Evolutionary conservation across 2,113 vertebrate genomes (phyloP), one percentile per base, ranked within the genome.

Genomic region (Pseudolaguvia tuberculata): DNA sequence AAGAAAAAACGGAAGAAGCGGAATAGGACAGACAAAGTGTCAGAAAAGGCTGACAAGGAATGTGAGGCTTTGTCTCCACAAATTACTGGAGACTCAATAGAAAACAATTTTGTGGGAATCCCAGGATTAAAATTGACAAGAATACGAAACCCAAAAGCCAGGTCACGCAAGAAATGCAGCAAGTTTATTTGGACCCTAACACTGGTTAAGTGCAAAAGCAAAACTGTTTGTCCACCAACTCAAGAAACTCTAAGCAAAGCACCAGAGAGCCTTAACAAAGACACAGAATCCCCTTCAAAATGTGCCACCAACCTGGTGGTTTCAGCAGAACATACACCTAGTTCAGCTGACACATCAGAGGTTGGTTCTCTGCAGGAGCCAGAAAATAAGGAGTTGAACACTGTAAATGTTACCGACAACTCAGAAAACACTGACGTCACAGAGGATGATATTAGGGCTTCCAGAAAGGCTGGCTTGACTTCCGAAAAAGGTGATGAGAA

Each of bases 111-210:
- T 61, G 82, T 58, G 1, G 83, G 70, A 53, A 81, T 91, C 65
- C 90, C 89, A 39, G 89, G 88, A 51, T 83, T 92, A 67, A 90
- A 88, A 68, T 76, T 92, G 61, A 81, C 80, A 53, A 86, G 86
- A 61, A 84, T 90, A 76, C 85, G 78, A 83, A 92, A 92, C 75
- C 89, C 90, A 6, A 91, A 91, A 83, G 80, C 81, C 2, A 67
- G 84, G 42, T 85, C 88, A 52, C 89, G 89, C 77, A 92, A 91
- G 81, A 92, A 89, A 74, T 83, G 85, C 45, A 88, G 78, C 82
- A 90, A 89, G 83, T 89, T 87, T 83, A 79, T 92, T 20, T 92
- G 91, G 90, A 88, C 87, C 63, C 82, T 91, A 61, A 84, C 88
- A 0, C 81, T 91, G 20, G 86, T 90, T 20, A 89, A 90, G 35